phyloP scores from a whole-genome alignment of 2,113 vertebrate genomes.

The Thamnaconus septentrionalis region DNA sequence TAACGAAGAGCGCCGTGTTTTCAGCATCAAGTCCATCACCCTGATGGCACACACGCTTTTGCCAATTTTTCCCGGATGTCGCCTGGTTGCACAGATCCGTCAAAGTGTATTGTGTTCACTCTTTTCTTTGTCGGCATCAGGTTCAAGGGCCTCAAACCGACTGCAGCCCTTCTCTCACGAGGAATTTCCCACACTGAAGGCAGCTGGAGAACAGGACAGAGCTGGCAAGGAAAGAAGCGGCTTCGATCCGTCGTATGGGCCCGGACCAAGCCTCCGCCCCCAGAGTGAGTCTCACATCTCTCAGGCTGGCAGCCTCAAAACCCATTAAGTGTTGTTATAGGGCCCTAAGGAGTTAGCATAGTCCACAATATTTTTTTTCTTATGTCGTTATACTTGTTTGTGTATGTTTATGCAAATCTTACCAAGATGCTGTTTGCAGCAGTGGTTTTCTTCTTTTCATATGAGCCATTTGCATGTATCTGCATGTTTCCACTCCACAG shows the following conservation, averaged over 20 bases:
- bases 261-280: slow-evolving; percentile 99
- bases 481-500: no score
- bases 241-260: slow-evolving; percentile 99
- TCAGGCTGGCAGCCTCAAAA: background rate
- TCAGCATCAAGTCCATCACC: slow-evolving; percentile 3
- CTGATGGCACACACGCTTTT: background rate
- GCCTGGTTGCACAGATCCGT: background rate
- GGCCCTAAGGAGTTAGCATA: no score
- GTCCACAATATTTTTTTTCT: no score
- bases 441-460: no score
- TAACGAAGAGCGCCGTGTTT: background rate
- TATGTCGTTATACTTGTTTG: no score
- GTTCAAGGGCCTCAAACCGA: slow-evolving; percentile 99
- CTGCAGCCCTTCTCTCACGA: slow-evolving; percentile 99
- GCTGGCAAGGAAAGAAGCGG: slow-evolving; percentile 99
- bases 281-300: slow-evolving; percentile 83
- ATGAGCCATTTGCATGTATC: no score
- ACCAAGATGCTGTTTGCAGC: no score
- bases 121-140: slow-evolving; percentile 68
- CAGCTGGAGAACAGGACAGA: slow-evolving; percentile 99
- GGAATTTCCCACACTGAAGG: slow-evolving; percentile 99
- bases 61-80: background rate
- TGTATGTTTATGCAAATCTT: no score
- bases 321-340: no score
- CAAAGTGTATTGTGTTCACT: background rate